Conservation (phyloP, 1,140 invertebrate species). For the Caerostris darwini region DNA sequence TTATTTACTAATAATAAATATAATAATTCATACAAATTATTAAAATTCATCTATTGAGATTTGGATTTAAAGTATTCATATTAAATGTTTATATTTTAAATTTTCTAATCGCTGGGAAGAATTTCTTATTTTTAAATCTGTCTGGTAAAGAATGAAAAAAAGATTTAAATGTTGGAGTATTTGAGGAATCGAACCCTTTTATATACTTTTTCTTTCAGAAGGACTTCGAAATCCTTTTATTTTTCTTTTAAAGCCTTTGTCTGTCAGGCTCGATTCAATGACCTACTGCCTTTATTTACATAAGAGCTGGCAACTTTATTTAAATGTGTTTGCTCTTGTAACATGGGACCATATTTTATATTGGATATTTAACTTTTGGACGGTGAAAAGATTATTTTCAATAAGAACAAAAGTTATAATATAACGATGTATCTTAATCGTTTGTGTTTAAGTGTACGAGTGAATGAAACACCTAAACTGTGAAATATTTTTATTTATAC, state of each 20-base stretch:
- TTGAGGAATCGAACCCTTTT: no score
- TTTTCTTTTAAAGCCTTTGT: background rate
- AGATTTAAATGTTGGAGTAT: no score
- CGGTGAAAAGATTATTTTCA: slow-evolving; percentile 15
- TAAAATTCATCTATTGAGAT: no score
- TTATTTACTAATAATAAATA: no score
- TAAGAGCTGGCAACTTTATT: slow-evolving; percentile 43
- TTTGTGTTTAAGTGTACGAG: slow-evolving; percentile 26
- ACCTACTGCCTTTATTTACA: background rate
- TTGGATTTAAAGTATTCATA: no score
- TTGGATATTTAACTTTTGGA: slow-evolving; percentile 39
- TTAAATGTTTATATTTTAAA: no score
- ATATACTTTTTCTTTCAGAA: no score
- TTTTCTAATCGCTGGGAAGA: no score
- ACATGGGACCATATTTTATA: slow-evolving; percentile 64
- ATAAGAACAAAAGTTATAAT: slow-evolving; percentile 20
- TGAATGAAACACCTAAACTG: slow-evolving; percentile 37
- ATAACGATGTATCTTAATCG: background rate
- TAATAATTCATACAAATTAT: no score
- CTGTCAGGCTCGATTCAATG: background rate
- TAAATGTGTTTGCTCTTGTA: slow-evolving; percentile 46
- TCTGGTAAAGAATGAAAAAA: no score
- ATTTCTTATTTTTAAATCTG: no score
- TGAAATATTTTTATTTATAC: background rate
- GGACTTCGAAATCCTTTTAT: no score